Percentiles rank a stretch among this genome's conserved stretches.
These are phyloP conservation scores for Eptatretus burgeri DNA, from an alignment of 2,113 vertebrate species.

Conservation along the genomic window DNA sequence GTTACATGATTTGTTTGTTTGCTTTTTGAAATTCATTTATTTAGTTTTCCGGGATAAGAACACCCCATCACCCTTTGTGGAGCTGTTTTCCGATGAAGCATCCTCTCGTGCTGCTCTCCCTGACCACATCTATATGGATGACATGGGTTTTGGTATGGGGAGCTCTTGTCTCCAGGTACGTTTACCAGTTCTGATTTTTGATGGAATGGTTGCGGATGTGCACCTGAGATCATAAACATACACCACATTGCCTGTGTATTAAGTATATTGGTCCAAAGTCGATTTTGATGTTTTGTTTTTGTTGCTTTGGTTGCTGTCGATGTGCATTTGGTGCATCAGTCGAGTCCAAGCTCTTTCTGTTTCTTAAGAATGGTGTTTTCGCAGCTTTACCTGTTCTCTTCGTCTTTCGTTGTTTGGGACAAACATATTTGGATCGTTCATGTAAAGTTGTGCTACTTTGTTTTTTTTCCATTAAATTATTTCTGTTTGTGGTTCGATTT, in stretches of 20 bases:
- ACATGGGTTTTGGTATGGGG: conserved; percentile 95
- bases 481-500: background rate
- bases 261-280: too few relatives aligned
- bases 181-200: background rate
- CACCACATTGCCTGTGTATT: too few relatives aligned
- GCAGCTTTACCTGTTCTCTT: background rate
- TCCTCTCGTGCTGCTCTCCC: conserved; percentile 33
- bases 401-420: background rate
- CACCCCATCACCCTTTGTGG: conserved; percentile 48
- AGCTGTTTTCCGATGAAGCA: conserved; percentile 55
- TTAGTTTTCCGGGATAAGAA: conserved; percentile 71
- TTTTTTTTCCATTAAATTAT: background rate
- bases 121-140: conserved; percentile 88
- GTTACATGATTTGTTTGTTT: too few relatives aligned
- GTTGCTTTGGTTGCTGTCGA: too few relatives aligned
- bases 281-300: too few relatives aligned
- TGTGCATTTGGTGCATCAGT: too few relatives aligned
- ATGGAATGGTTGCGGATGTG: too few relatives aligned
- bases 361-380: too few relatives aligned
- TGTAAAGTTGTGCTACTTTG: background rate
- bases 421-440: background rate
- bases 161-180: conserved; percentile 95
- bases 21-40: conserved; percentile 10
- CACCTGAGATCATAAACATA: too few relatives aligned
- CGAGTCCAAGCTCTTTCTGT: too few relatives aligned